phyloP scores from a whole-genome alignment of 2,888 invertebrate genomes.

The Tiliacea citrago region DNA sequence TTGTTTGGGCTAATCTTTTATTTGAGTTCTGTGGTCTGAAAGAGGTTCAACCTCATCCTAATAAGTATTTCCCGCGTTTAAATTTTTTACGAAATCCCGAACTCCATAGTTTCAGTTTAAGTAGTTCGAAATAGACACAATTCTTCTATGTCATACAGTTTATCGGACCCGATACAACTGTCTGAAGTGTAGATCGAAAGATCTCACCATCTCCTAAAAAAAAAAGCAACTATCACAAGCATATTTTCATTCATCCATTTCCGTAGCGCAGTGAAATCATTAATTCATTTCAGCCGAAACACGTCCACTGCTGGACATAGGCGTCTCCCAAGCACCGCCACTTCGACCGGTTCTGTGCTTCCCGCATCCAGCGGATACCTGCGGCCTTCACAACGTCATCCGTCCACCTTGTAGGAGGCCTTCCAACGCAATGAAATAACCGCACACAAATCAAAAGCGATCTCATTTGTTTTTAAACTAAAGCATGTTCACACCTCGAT shows the following conservation, averaged over 20 bases:
- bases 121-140: neutral
- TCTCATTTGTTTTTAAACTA: conserved; percentile 9
- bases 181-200: neutral
- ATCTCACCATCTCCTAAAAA: neutral
- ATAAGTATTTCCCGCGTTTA: neutral
- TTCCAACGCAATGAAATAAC: too few species aligned
- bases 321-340: too few species aligned
- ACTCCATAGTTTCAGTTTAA: too few species aligned
- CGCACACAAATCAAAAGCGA: neutral
- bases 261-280: neutral
- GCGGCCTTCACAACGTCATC: too few species aligned
- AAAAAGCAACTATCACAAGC: neutral
- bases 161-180: neutral
- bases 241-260: neutral
- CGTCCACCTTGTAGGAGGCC: too few species aligned
- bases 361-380: too few species aligned
- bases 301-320: too few species aligned
- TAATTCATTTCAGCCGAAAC: too few species aligned
- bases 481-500: neutral
- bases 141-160: neutral
- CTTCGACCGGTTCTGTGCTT: too few species aligned
- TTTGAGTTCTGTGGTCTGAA: neutral
- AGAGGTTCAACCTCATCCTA: neutral
- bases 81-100: neutral
- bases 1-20: neutral